These are phyloP conservation scores for Patella caerulea DNA, from an alignment of 2,888 invertebrate species.

Conservation along the genomic window DNA sequence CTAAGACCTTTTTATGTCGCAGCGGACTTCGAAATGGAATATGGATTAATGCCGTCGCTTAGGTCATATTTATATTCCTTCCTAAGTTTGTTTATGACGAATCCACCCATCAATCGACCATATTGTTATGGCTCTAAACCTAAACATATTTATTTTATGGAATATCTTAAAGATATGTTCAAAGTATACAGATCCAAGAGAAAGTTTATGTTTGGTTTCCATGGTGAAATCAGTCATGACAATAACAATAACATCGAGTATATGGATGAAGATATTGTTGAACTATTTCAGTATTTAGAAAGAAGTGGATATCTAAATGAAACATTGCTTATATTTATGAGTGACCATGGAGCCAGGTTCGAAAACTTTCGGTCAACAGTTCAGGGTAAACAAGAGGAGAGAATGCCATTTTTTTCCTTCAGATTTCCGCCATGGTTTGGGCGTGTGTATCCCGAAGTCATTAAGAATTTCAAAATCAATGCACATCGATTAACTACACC, in stretches of 20 bases:
- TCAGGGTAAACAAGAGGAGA: slow-evolving; percentile 93
- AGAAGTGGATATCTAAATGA: slow-evolving; percentile 80
- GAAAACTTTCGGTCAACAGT: slow-evolving; percentile 85
- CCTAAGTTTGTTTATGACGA: too few relatives aligned
- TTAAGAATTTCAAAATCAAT: slow-evolving; percentile 77
- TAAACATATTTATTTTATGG: slow-evolving; percentile 75
- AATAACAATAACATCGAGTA: slow-evolving; percentile 83
- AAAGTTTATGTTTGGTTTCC: slow-evolving; percentile 85
- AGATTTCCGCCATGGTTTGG: slow-evolving; percentile 82
- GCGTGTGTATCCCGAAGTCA: slow-evolving; percentile 76
- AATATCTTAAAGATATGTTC: slow-evolving; percentile 74
- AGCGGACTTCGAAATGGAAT: neutral
- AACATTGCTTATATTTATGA: slow-evolving; percentile 88
- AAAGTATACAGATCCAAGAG: slow-evolving; percentile 76
- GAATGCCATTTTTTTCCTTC: slow-evolving; percentile 88
- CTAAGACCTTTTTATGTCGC: slow-evolving; percentile 27
- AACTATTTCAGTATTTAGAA: slow-evolving; percentile 75
- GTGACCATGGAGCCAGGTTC: slow-evolving; percentile 89
- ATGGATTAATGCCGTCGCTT: too few relatives aligned
- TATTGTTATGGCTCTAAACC: slow-evolving; percentile 78
- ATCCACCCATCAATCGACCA: slow-evolving; percentile 26
- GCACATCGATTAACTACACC: slow-evolving; percentile 83
- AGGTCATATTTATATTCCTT: too few relatives aligned
- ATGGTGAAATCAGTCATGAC: slow-evolving; percentile 90
- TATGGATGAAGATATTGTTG: slow-evolving; percentile 81